phyloP scores from a whole-genome alignment of 2,888 invertebrate genomes.

The Himalopsyche anomala region DNA sequence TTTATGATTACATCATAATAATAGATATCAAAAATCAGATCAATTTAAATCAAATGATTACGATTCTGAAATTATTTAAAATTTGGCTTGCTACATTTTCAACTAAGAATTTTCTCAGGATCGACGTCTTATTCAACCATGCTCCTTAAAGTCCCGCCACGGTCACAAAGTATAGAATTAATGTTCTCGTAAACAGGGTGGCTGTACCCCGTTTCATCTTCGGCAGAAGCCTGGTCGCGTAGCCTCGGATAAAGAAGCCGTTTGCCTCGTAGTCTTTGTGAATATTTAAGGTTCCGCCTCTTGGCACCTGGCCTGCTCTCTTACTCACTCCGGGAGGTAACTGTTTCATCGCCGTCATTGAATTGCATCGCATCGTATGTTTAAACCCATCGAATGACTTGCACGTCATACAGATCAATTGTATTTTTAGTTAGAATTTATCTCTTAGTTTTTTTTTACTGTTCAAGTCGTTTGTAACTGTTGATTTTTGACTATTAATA shows the following conservation, averaged over 20 bases:
- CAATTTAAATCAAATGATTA: too few relatives aligned
- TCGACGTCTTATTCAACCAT: background rate
- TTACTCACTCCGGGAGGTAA: conserved; percentile 25
- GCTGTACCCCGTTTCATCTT: background rate
- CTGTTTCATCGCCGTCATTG: background rate
- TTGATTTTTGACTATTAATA: too few relatives aligned
- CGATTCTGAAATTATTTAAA: too few relatives aligned
- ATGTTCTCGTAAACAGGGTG: conserved; percentile 55
- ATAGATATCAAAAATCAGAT: too few relatives aligned
- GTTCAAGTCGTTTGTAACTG: too few relatives aligned
- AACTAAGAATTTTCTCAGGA: background rate
- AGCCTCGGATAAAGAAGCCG: conserved; percentile 52
- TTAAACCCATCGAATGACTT: too few relatives aligned
- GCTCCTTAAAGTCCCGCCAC: background rate
- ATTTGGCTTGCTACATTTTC: too few relatives aligned
- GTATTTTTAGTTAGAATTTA: too few relatives aligned
- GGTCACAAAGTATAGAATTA: conserved; percentile 45
- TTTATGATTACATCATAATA: too few relatives aligned
- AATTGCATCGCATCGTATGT: background rate
- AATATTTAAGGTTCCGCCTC: conserved; percentile 58
- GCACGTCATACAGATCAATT: too few relatives aligned
- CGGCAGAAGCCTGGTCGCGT: conserved; percentile 38
- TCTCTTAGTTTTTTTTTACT: too few relatives aligned
- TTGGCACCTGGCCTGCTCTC: conserved; percentile 46
- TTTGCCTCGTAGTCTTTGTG: conserved; percentile 57